Evolutionary conservation across 2,797 vertebrate species (phyloP).

Genomic region (Sebastes jordani): DNA sequence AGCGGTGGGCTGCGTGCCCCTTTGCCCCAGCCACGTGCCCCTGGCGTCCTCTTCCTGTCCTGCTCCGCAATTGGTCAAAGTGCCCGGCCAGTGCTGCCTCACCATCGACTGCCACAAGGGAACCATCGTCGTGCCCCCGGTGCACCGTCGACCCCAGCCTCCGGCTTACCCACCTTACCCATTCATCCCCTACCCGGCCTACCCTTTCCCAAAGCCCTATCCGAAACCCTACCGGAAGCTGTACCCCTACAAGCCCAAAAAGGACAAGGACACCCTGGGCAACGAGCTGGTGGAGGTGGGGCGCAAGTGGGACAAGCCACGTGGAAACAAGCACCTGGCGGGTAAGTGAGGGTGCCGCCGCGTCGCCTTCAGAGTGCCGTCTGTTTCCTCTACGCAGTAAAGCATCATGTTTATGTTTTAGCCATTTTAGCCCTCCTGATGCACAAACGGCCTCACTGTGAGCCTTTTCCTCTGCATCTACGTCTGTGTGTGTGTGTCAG

Average conservation of each 20-base stretch:
- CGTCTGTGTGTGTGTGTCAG: conserved; percentile 53
- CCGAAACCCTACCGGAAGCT: conserved; percentile 63
- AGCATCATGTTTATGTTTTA: conserved; percentile 71
- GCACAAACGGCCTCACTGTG: conserved; percentile 77
- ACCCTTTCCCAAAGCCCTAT: conserved; percentile 66
- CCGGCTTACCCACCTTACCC: conserved; percentile 69
- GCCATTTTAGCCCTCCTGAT: conserved; percentile 51
- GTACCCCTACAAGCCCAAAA: conserved; percentile 74
- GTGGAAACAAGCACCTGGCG: conserved; percentile 74
- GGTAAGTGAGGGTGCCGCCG: conserved; percentile 67
- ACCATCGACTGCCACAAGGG: conserved; percentile 80
- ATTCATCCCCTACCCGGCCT: conserved; percentile 68
- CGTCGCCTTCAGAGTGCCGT: conserved; percentile 31
- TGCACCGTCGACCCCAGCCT: conserved; percentile 47
- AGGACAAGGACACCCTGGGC: conserved; percentile 71
- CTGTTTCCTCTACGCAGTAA: conserved; percentile 57
- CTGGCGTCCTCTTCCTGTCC: conserved; percentile 81
- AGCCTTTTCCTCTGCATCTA: conserved; percentile 31
- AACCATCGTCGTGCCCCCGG: conserved; percentile 53
- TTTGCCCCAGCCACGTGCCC: conserved; percentile 83
- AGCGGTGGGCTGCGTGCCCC: conserved; percentile 84
- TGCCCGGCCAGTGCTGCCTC: conserved; percentile 86
- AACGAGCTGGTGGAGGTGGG: conserved; percentile 80
- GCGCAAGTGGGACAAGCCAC: conserved; percentile 76
- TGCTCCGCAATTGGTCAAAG: conserved; percentile 80